Evolutionary conservation across 2,888 invertebrate genomes (phyloP), one percentile per base, ranked within the genome.

Genomic region (Drosophila quinaria): DNA sequence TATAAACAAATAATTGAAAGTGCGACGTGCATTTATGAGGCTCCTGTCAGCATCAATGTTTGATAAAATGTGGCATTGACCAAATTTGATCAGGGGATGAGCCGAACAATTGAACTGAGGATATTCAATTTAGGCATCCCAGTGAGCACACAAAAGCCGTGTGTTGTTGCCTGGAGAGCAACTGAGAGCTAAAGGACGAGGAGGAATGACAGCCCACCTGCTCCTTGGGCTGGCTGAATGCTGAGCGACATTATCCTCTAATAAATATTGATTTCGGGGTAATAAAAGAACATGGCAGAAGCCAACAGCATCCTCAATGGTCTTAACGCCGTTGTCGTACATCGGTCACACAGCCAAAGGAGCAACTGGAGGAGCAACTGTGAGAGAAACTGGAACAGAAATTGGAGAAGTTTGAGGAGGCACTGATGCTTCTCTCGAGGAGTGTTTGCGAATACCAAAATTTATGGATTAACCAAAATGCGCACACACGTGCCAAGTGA

Each of bases 201-300:
- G 9, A 10, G 9, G 13, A 3, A n/a, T 25, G 39, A 11, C 31
- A n/a, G 47, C 60, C 29, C 66, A 79, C 74, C 73, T 76, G 68
- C 46, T 50, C n/a, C 17, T 35, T 31, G n/a, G 15, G 37, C 35
- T 35, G 50, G 44, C 42, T 59, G 35, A 51, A 46, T 58, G 51
- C 78, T 55, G 39, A 54, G 56, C 17, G 69, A 63, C 69, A 76
- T 83, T 85, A 82, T 80, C 68, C 70, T 74, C 76, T 82, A 85
- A 85, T 82, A 82, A 85, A 85, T 83, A 85, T 85, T 83, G 85
- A 85, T 85, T 85, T 83, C 65, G 59, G 59, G 70, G 76, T 80
- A 81, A 81, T 81, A 81, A 80, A 83, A 76, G 70, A 61, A 71
- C 79, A 85, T 76, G 76, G 72, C 65, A 78, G 77, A 72, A 80